phyloP scores from a whole-genome alignment of 2,888 invertebrate genomes.

The Sialis fuliginosa region DNA sequence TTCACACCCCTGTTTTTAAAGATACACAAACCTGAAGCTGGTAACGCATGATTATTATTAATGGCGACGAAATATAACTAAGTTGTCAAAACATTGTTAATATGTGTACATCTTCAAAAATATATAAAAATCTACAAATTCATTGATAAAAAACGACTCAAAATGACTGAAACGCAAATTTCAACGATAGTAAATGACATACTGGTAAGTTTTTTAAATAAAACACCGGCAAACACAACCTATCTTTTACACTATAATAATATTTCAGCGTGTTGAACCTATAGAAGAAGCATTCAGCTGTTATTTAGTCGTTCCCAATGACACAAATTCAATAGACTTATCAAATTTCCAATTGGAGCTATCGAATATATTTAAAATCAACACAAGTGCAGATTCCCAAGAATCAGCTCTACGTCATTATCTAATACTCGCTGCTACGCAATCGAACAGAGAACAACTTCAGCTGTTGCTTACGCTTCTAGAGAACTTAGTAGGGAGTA shows the following conservation, averaged over 20 bases:
- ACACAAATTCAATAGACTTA: conserved; percentile 49
- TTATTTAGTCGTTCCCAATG: conserved; percentile 56
- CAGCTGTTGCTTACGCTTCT: conserved; percentile 58
- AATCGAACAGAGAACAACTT: conserved; percentile 57
- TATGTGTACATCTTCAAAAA: too few species aligned
- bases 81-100: too few species aligned
- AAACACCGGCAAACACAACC: neutral
- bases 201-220: conserved; percentile 11
- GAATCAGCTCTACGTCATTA: conserved; percentile 61
- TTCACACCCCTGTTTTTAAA: too few species aligned
- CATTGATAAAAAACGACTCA: conserved; percentile 7
- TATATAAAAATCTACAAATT: too few species aligned
- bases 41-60: too few species aligned
- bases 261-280: conserved; percentile 51
- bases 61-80: too few species aligned
- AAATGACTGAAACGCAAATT: conserved; percentile 44
- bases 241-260: neutral
- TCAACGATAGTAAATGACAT: conserved; percentile 45
- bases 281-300: conserved; percentile 83
- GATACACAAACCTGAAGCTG: too few species aligned
- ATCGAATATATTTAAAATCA: conserved; percentile 20
- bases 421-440: conserved; percentile 49
- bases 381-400: conserved; percentile 48
- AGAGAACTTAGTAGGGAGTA: conserved; percentile 54
- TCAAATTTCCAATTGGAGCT: conserved; percentile 51